phyloP scores from a whole-genome alignment of 2,797 vertebrate genomes.

The Sebastes minor region DNA sequence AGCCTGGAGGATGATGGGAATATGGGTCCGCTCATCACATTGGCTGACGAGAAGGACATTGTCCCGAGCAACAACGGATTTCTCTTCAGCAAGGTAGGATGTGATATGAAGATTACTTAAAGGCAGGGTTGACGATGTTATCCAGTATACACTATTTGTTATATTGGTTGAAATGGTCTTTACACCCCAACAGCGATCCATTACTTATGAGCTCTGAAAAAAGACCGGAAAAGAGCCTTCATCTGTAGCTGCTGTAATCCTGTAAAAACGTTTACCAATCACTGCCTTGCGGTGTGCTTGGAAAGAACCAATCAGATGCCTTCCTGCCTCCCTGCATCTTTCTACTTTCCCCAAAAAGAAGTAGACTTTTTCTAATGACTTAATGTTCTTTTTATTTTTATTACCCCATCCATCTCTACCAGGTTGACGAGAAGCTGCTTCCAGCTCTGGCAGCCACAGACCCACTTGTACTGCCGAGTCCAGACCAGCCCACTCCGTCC shows the following conservation, averaged over 20 bases:
- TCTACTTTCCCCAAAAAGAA: neutral
- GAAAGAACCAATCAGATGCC: too few relatives aligned
- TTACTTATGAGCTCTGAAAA: too few relatives aligned
- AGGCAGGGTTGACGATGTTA: too few relatives aligned
- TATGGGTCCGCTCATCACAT: conserved; percentile 93
- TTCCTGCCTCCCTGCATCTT: neutral
- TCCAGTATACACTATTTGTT: too few relatives aligned
- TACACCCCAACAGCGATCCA: too few relatives aligned
- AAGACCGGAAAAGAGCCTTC: too few relatives aligned
- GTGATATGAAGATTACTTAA: neutral
- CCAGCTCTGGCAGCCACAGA: conserved; percentile 91
- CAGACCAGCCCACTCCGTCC: conserved; percentile 82
- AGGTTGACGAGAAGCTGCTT: conserved; percentile 94
- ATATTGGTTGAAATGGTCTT: too few relatives aligned
- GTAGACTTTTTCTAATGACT: neutral
- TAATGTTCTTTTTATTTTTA: neutral
- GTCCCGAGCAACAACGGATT: conserved; percentile 91
- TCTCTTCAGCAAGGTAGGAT: conserved; percentile 93
- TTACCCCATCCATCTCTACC: neutral
- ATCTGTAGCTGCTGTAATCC: too few relatives aligned
- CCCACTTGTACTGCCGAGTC: conserved; percentile 88
- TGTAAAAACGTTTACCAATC: too few relatives aligned
- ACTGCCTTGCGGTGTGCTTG: too few relatives aligned
- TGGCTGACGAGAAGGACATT: conserved; percentile 97
- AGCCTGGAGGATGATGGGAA: conserved; percentile 89